Conservation (phyloP, 2,888 invertebrate genomes). For the Deilephila elpenor region DNA sequence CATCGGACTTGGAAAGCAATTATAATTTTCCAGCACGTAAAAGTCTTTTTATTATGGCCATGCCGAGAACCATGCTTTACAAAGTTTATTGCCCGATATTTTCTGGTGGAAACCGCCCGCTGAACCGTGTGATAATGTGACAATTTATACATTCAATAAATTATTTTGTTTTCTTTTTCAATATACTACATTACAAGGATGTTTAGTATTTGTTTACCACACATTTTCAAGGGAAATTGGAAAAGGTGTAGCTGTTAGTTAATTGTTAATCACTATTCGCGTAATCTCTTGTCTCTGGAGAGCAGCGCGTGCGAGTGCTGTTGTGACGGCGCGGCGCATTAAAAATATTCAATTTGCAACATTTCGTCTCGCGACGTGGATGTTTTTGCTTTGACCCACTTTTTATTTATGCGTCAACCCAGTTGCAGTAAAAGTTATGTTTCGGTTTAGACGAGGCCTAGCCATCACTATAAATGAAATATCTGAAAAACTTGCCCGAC, state of each 20-base stretch:
- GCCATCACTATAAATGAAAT: slow-evolving; percentile 64
- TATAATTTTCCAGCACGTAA: too few relatives aligned
- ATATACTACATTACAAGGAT: too few relatives aligned
- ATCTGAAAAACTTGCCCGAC: slow-evolving; percentile 64
- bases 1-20: too few relatives aligned
- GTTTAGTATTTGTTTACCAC: neutral
- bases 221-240: too few relatives aligned
- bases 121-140: too few relatives aligned
- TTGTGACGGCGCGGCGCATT: neutral
- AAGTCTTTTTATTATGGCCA: too few relatives aligned
- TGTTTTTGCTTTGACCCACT: slow-evolving; percentile 37
- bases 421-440: slow-evolving; percentile 47
- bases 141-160: too few relatives aligned
- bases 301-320: neutral
- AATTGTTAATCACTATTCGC: slow-evolving; percentile 5
- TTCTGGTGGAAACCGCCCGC: too few relatives aligned
- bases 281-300: slow-evolving; percentile 10
- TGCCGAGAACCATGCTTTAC: too few relatives aligned
- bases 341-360: slow-evolving; percentile 21
- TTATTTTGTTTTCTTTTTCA: too few relatives aligned
- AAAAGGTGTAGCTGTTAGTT: neutral
- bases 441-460: slow-evolving; percentile 49
- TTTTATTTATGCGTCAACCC: slow-evolving; percentile 39
- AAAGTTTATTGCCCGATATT: too few relatives aligned
- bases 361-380: slow-evolving; percentile 6